These are phyloP conservation scores for Lamprologus tigripictilis DNA, from an alignment of 2,113 vertebrate species.

Conservation along the genomic window DNA sequence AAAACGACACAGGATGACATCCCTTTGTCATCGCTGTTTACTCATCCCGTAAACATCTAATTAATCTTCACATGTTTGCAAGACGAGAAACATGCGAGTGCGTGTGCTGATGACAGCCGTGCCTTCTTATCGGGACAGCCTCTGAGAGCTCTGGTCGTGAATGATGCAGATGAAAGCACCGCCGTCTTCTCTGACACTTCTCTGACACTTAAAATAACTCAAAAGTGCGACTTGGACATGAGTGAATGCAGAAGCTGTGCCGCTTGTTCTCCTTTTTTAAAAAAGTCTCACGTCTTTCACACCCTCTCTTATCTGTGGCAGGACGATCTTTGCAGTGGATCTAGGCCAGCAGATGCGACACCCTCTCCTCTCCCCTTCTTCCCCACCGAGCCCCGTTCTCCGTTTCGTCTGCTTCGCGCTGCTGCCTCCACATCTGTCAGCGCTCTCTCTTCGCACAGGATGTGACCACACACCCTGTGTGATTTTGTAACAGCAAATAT, in stretches of 20 bases:
- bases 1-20: neutral
- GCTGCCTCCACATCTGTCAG: conserved; percentile 52
- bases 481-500: conserved; percentile 4
- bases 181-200: neutral
- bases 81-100: neutral
- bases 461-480: conserved; percentile 7
- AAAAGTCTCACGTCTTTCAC: neutral
- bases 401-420: conserved; percentile 9
- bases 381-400: neutral
- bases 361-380: neutral
- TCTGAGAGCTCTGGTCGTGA: neutral
- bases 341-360: neutral
- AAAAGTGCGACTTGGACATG: neutral
- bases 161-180: conserved; percentile 32
- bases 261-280: neutral
- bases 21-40: neutral
- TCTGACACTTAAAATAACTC: conserved; percentile 59
- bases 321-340: neutral
- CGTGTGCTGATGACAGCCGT: neutral
- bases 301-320: neutral
- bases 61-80: neutral
- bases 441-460: conserved; percentile 39
- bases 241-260: conserved; percentile 27
- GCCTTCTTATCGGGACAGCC: neutral
- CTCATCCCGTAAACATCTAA: neutral